A percentile compares a stretch with the other conserved stretches of the same genome.
phyloP scores from a whole-genome alignment of 2,888 invertebrate genomes.

The Epinotia bilunana region DNA sequence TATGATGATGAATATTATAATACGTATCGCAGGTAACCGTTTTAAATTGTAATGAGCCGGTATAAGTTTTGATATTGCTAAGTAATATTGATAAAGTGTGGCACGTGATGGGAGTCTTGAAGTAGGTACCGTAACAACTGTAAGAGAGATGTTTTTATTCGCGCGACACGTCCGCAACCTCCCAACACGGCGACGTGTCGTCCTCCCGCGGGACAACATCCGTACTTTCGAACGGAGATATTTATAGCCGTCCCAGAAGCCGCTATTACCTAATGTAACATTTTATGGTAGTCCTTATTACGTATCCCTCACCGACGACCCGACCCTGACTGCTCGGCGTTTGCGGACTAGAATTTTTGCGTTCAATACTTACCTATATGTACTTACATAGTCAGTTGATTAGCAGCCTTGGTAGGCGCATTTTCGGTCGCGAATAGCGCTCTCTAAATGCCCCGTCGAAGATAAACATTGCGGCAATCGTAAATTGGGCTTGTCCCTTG shows the following conservation, averaged over 20 bases:
- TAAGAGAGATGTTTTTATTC: slow-evolving; percentile 80
- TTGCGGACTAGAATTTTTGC: background rate
- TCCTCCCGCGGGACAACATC: slow-evolving; percentile 81
- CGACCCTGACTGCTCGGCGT: slow-evolving; percentile 61
- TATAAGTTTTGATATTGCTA: slow-evolving; percentile 61
- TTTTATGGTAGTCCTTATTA: slow-evolving; percentile 84
- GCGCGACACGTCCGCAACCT: slow-evolving; percentile 78
- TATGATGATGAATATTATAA: no score
- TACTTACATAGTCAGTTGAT: background rate
- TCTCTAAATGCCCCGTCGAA: slow-evolving; percentile 73
- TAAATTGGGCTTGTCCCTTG: slow-evolving; percentile 70
- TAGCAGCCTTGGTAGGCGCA: background rate
- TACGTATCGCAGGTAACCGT: background rate
- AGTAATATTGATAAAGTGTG: slow-evolving; percentile 71
- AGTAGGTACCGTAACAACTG: slow-evolving; percentile 62
- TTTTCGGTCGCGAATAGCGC: slow-evolving; percentile 68
- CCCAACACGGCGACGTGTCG: slow-evolving; percentile 72
- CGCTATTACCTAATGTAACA: slow-evolving; percentile 83
- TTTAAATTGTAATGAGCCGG: background rate
- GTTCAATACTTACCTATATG: background rate
- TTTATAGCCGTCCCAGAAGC: slow-evolving; percentile 84
- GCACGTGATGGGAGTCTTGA: slow-evolving; percentile 53
- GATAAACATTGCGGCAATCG: slow-evolving; percentile 81
- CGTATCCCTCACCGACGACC: slow-evolving; percentile 72
- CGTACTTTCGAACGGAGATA: slow-evolving; percentile 83